Conservation (phyloP, 1,140 invertebrate genomes). For the Batillaria attramentaria region DNA sequence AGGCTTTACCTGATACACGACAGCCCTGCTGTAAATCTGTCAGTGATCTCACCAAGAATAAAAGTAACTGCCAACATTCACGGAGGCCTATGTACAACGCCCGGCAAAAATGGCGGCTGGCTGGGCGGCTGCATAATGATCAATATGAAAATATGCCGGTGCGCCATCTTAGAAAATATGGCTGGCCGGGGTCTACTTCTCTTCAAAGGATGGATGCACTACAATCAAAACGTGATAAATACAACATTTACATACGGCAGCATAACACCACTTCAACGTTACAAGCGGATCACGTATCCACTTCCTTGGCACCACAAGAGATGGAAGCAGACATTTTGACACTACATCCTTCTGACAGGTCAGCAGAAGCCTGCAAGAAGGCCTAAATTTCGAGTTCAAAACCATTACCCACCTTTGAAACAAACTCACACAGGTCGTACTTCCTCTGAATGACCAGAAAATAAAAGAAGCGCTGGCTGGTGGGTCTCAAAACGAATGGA, state of each 20-base stretch:
- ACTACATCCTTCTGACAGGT: neutral
- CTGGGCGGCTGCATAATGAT: slow-evolving; percentile 42
- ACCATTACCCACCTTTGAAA: neutral
- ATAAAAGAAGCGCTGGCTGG: neutral
- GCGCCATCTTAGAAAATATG: slow-evolving; percentile 31
- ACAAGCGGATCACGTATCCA: neutral
- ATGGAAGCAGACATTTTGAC: neutral
- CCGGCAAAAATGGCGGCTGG: slow-evolving; percentile 35
- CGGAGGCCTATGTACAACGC: slow-evolving; percentile 17
- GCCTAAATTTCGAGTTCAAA: neutral
- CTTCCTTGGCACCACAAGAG: neutral
- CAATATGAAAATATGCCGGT: slow-evolving; percentile 45
- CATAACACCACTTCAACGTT: neutral
- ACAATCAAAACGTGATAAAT: neutral
- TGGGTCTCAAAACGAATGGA: neutral
- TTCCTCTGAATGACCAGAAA: neutral
- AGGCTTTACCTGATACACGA: no score
- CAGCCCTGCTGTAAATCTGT: no score
- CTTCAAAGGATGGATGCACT: neutral
- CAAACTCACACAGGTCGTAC: no score
- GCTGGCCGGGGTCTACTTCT: neutral
- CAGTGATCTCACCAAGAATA: no score
- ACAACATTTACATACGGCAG: neutral
- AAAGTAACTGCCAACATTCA: no score
- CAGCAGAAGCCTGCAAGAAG: neutral